phyloP scores from a whole-genome alignment of 2,797 vertebrate species.

The Acanthornis magna region DNA sequence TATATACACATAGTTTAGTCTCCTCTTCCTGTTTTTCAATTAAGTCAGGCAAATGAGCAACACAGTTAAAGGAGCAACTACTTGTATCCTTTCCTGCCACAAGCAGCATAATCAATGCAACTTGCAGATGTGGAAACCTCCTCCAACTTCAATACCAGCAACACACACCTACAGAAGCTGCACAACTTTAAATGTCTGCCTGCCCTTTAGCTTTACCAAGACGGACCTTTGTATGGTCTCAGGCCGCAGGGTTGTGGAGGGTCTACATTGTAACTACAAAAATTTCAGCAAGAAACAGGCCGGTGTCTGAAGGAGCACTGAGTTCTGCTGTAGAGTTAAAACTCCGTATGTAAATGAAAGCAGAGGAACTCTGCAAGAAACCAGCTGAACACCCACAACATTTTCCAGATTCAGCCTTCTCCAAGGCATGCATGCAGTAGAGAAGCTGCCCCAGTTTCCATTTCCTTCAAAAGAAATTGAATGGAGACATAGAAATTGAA shows the following conservation, averaged over 20 bases:
- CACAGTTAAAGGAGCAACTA: not conserved
- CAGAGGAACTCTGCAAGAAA: not conserved
- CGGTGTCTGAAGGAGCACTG: not conserved
- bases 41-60: not conserved
- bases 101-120: not conserved
- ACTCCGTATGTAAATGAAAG: not conserved
- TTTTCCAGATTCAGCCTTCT: not conserved
- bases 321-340: not conserved
- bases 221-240: not conserved
- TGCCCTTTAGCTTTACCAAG: not conserved
- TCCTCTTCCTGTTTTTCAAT: not conserved
- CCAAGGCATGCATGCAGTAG: not conserved
- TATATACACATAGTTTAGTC: not conserved
- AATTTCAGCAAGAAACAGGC: not conserved
- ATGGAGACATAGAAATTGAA: not conserved
- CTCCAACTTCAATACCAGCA: not conserved
- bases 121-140: not conserved
- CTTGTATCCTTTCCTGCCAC: not conserved
- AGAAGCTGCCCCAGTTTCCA: not conserved
- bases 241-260: not conserved
- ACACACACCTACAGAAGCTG: not conserved
- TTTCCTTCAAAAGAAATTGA: not conserved
- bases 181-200: not conserved
- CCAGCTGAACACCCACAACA: not conserved
- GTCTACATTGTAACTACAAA: not conserved